Evolutionary conservation across 2,113 vertebrate genomes (phyloP).

Genomic region (Zeus faber): DNA sequence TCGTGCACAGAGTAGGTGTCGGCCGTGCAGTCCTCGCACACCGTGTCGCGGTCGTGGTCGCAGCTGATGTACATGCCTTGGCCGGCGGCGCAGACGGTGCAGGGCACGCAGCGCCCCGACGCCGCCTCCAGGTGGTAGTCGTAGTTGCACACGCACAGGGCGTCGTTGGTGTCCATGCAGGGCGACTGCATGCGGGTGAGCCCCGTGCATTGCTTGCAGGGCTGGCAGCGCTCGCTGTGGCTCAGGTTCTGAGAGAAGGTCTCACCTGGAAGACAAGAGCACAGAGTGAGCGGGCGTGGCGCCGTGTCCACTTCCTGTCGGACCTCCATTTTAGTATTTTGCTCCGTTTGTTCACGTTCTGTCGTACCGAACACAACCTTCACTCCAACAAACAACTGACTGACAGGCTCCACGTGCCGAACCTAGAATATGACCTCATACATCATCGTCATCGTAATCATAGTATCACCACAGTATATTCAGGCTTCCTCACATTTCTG

Average conservation of each 20-base stretch:
- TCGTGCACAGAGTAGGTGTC: slow-evolving; percentile 90
- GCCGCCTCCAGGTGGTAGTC: slow-evolving; percentile 73
- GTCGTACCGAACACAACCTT: too few relatives aligned
- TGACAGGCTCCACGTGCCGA: too few relatives aligned
- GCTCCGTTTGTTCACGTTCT: too few relatives aligned
- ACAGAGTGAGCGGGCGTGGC: too few relatives aligned
- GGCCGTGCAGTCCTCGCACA: slow-evolving; percentile 82
- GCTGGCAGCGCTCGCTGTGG: slow-evolving; percentile 82
- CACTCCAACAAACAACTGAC: too few relatives aligned
- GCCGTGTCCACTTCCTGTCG: too few relatives aligned
- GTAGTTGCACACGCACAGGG: slow-evolving; percentile 86
- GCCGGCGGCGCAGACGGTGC: slow-evolving; percentile 82
- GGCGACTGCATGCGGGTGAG: slow-evolving; percentile 83
- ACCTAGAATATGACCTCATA: too few relatives aligned
- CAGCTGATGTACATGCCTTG: slow-evolving; percentile 84
- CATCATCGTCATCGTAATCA: too few relatives aligned
- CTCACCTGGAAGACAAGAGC: slow-evolving; percentile 72
- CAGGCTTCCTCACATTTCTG: too few relatives aligned
- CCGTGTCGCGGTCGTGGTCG: slow-evolving; percentile 75
- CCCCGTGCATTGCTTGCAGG: slow-evolving; percentile 82
- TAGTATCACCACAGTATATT: too few relatives aligned
- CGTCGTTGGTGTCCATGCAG: slow-evolving; percentile 90
- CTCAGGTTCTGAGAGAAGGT: slow-evolving; percentile 89
- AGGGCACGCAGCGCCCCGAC: slow-evolving; percentile 72
- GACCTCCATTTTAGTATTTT: too few relatives aligned